Base-by-base conservation (phyloP, 2,888 invertebrate species). In the Eulithis prunata region DNA sequence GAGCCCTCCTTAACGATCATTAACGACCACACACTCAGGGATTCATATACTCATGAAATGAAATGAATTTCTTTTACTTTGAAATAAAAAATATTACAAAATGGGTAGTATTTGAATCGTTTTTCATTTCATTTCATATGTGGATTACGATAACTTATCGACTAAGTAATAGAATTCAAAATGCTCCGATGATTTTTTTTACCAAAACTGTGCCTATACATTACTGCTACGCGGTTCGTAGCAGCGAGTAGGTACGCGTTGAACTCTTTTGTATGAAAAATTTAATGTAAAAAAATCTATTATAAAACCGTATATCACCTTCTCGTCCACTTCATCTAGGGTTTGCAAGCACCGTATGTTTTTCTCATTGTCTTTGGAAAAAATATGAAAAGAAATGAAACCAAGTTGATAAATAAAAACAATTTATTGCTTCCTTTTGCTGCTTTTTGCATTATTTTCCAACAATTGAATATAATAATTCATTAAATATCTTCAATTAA, bases 371-470 rank as follows among this genome's bases (percentile, higher is more conserved):
- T 41, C 10, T 11, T 41, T 10, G 8, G 41, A 10, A 45, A n/a
- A 45, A n/a, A 45, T 5, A n/a, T 2, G 5, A n/a, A 0, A 12
- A 13, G n/a, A 62, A 65, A 66, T 36, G 54, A 76, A 78, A 62
- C 69, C 77, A 75, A 71, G 21, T 70, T 69, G 43, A 41, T 57
- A 56, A 83, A 85, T 83, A 86, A 89, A 83, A 89, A 85, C 82
- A 87, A 82, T 90, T 90, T 89, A 90, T 85, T 90, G 75, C 87
- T 89, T 89, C 88, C 89, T 87, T 88, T 82, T 57, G 56, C 14
- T 13, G 36, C 13, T 60, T 62, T 62, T 58, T 59, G 57, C 41
- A 60, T 68, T 62, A 61, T 66, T 62, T 66, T 45, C 38, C 58
- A 70, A 69, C 62, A 67, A 67, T 54, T 65, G 67, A 49, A 64